These are phyloP conservation scores for Parnassius mnemosyne DNA, from an alignment of 2,888 invertebrate genomes.

Conservation along the genomic window DNA sequence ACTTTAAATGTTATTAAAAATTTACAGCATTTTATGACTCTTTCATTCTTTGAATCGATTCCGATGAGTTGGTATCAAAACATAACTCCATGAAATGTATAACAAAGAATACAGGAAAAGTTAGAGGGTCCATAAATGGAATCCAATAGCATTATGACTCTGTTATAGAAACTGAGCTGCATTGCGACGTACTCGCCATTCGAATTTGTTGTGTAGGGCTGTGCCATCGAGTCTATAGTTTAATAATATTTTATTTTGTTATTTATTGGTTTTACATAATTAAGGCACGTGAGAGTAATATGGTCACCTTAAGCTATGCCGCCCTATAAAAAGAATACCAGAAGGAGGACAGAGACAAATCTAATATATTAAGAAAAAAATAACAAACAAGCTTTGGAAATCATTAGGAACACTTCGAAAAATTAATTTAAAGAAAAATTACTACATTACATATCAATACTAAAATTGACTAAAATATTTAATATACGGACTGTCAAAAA, in stretches of 20 bases:
- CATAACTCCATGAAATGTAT: background rate
- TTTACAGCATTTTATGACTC: background rate
- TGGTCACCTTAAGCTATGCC: no score
- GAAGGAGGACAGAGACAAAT: no score
- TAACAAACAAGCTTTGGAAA: no score
- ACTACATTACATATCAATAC: no score
- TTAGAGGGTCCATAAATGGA: conserved; percentile 28
- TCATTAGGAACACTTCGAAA: no score
- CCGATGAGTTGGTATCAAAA: background rate
- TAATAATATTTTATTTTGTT: background rate
- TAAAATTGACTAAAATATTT: no score
- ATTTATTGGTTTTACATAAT: background rate
- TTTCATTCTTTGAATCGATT: background rate
- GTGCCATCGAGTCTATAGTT: background rate
- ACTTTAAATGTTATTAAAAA: no score
- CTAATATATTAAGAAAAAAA: no score
- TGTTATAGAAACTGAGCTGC: conserved; percentile 23
- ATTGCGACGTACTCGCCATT: conserved; percentile 15
- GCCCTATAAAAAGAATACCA: no score
- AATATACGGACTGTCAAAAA: no score
- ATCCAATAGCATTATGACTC: conserved; percentile 26
- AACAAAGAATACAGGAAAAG: conserved; percentile 20
- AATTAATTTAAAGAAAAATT: no score
- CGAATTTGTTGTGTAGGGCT: conserved; percentile 28
- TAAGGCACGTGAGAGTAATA: background rate